Percentiles rank a stretch among this genome's conserved stretches.
These are phyloP conservation scores for Molanna angustata DNA, from an alignment of 2,888 invertebrate species.

Conservation along the genomic window DNA sequence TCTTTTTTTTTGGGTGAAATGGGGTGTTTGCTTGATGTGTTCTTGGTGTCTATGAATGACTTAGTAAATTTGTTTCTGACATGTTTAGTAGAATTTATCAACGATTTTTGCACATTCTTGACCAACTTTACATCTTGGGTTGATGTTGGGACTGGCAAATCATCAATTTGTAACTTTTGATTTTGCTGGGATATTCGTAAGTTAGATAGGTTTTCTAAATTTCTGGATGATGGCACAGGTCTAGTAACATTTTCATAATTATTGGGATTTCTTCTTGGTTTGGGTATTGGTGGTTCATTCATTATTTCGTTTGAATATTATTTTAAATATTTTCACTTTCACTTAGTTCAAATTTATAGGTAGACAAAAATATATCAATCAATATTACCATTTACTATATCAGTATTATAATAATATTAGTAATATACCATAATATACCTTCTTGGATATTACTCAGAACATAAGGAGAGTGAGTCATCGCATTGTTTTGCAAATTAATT, in stretches of 20 bases:
- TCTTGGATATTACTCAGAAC: too few species aligned
- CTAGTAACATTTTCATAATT: constrained; percentile 43
- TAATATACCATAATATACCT: too few species aligned
- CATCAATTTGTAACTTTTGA: not conserved
- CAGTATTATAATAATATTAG: too few species aligned
- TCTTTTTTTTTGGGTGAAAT: not conserved
- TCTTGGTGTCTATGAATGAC: constrained; percentile 63
- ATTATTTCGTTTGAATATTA: constrained; percentile 37
- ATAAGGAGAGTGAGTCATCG: too few species aligned
- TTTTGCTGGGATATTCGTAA: too few species aligned
- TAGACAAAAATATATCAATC: too few species aligned
- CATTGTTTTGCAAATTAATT: too few species aligned
- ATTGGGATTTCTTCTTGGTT: constrained; percentile 41
- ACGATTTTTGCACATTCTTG: not conserved
- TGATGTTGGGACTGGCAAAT: not conserved
- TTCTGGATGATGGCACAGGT: constrained; percentile 57
- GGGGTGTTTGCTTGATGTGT: constrained; percentile 47
- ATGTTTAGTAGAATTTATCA: not conserved
- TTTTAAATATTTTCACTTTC: not conserved
- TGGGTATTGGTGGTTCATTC: constrained; percentile 51
- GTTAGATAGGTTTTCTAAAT: constrained; percentile 35
- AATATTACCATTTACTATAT: too few species aligned
- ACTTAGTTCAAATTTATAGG: too few species aligned
- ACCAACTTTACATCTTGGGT: not conserved
- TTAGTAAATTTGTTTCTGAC: constrained; percentile 55